Conservation (phyloP, 2,113 vertebrate species). For the Paraplagusia blochii region DNA sequence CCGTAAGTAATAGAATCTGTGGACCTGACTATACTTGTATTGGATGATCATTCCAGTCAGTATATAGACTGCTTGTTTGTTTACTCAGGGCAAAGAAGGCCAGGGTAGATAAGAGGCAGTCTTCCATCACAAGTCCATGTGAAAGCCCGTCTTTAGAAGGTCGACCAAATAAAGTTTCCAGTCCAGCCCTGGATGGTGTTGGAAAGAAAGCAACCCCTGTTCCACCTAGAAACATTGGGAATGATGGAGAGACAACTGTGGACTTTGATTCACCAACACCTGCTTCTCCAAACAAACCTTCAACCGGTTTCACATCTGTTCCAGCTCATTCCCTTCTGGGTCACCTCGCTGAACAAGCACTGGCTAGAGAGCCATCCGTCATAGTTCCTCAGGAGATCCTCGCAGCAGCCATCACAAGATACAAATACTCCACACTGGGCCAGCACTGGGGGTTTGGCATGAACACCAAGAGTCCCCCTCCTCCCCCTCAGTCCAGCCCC, state of each 20-base stretch:
- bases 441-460: slow-evolving; percentile 17
- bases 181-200: slow-evolving; percentile 67
- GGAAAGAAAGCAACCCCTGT: slow-evolving; percentile 75
- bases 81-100: slow-evolving; percentile 43
- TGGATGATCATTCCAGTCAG: background rate
- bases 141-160: slow-evolving; percentile 19
- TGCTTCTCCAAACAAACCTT: slow-evolving; percentile 24
- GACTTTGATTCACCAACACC: slow-evolving; percentile 57
- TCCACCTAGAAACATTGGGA: slow-evolving; percentile 52
- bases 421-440: slow-evolving; percentile 7
- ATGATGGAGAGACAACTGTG: slow-evolving; percentile 17
- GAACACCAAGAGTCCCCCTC: slow-evolving; percentile 59
- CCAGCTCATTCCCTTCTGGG: slow-evolving; percentile 17
- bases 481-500: slow-evolving; percentile 56
- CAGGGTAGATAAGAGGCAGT: slow-evolving; percentile 45
- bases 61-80: background rate
- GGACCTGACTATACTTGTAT: background rate
- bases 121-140: background rate
- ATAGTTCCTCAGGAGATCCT: slow-evolving; percentile 29
- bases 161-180: slow-evolving; percentile 57
- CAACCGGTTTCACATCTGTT: background rate
- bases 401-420: slow-evolving; percentile 27
- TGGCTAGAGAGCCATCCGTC: slow-evolving; percentile 16
- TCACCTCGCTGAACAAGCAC: slow-evolving; percentile 48
- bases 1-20: slow-evolving; percentile 74